A percentile compares a stretch with the other conserved stretches of the same genome.
Conservation (phyloP, 2,113 vertebrate species). For the Ailuropoda melanoleuca region DNA sequence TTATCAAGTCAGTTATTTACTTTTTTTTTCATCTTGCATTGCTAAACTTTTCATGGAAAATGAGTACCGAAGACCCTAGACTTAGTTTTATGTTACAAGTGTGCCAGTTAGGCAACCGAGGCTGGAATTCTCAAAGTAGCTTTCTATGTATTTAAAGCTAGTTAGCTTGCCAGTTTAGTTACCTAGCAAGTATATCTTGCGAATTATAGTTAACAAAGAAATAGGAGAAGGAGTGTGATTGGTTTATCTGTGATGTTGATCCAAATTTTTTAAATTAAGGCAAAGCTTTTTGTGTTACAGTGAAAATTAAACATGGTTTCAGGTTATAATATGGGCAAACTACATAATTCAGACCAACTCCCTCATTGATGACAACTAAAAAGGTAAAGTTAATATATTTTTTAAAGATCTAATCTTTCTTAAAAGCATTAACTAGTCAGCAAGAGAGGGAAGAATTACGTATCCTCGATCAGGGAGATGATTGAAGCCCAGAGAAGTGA, state of each 20-base stretch:
- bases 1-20: constrained; percentile 18
- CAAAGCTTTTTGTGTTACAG: neutral
- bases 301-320: neutral
- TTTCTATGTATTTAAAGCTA: neutral
- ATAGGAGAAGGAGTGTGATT: neutral
- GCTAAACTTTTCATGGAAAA: constrained; percentile 7
- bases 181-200: neutral
- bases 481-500: neutral
- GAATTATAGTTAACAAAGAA: constrained; percentile 10
- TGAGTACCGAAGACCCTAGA: neutral
- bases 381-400: neutral
- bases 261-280: neutral
- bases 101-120: neutral
- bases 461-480: neutral
- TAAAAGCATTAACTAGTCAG: neutral
- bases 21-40: neutral
- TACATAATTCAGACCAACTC: neutral
- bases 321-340: neutral
- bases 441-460: neutral
- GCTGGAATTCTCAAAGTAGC: neutral
- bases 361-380: neutral
- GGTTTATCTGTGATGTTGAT: neutral
- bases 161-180: neutral
- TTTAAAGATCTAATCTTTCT: neutral
- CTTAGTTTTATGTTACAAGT: neutral